Conservation (phyloP, 2,888 invertebrate species). For the Temnothorax unifasciatus region DNA sequence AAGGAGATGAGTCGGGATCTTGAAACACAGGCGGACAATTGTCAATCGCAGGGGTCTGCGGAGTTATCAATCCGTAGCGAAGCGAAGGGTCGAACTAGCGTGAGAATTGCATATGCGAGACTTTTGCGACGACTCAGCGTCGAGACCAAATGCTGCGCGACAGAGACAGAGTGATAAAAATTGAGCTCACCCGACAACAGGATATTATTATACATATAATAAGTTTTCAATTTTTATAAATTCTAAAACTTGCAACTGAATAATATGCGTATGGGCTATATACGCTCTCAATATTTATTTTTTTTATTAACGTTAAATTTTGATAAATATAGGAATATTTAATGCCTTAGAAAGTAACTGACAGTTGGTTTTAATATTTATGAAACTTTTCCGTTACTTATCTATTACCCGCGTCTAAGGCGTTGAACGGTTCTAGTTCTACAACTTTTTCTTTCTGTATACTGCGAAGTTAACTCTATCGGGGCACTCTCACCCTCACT, state of each 20-base stretch:
- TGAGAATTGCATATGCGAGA: background rate
- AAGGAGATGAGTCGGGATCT: slow-evolving; percentile 45
- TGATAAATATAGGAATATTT: background rate
- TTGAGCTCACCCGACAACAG: background rate
- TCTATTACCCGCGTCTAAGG: background rate
- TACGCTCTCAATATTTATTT: background rate
- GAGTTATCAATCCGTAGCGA: slow-evolving; percentile 61
- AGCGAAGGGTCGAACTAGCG: slow-evolving; percentile 37
- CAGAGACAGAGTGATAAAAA: background rate
- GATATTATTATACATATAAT: background rate
- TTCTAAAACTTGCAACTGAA: background rate
- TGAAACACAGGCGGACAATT: slow-evolving; percentile 66
- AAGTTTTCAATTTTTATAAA: background rate
- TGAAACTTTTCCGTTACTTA: background rate
- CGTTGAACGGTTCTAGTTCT: background rate
- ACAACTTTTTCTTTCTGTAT: slow-evolving; percentile 14
- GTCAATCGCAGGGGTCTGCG: slow-evolving; percentile 58
- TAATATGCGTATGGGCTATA: too few relatives aligned
- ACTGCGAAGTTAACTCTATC: background rate
- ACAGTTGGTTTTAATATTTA: slow-evolving; percentile 14
- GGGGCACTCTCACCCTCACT: background rate
- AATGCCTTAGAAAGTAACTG: background rate
- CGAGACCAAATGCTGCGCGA: background rate
- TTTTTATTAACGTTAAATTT: background rate
- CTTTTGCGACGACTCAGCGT: background rate